Evolutionary conservation across 2,797 vertebrate genomes (phyloP), one percentile per base, ranked within the genome.

Genomic region (Pseudochirops cupreus): DNA sequence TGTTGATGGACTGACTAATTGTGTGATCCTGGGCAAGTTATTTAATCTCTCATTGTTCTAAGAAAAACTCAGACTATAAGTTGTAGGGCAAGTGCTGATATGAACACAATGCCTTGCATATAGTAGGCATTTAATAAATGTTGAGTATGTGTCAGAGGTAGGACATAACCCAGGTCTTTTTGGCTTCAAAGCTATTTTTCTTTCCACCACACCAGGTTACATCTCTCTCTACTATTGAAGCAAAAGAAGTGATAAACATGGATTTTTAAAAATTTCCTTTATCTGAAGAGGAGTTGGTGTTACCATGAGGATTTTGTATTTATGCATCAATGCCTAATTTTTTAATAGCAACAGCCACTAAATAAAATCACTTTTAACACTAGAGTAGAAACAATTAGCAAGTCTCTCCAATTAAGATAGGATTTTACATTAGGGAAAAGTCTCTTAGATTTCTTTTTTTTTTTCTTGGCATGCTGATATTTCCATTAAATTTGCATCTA

Each of bases 381-480:
- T 92, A 90, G 59, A 92, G 21, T 92, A 92, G 93, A 95, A 92
- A 94, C 2, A 56, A 74, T 89, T 62, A 87, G 24, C 94, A 57
- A 67, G 91, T 67, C 91, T 97, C 95, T 96, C 59, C 95, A 95
- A 96, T 33, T 91, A 53, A 94, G 62, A 57, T 92, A 94, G 14
- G 29, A 89, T 96, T 97, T 96, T 91, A 90, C 59, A 96, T 91
- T 92, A 95, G 59, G 91, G 67, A 94, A 55, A 93, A 89, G 59
- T 67, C 56, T n/a, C 91, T 94, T 93, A 59, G 91, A 94, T 93
- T 96, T 95, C 74, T 46, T 93, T 96, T 95, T 89, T 46, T 92
- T 96, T 4, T 14, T 82, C 93, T 95, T 97, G 94, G 92, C 89
- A 18, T n/a, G 92, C 24, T 93, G 18, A 9, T 96, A 52, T 94